These are phyloP conservation scores for Dinocampus coccinellae DNA, from an alignment of 2,888 invertebrate genomes.

Conservation along the genomic window DNA sequence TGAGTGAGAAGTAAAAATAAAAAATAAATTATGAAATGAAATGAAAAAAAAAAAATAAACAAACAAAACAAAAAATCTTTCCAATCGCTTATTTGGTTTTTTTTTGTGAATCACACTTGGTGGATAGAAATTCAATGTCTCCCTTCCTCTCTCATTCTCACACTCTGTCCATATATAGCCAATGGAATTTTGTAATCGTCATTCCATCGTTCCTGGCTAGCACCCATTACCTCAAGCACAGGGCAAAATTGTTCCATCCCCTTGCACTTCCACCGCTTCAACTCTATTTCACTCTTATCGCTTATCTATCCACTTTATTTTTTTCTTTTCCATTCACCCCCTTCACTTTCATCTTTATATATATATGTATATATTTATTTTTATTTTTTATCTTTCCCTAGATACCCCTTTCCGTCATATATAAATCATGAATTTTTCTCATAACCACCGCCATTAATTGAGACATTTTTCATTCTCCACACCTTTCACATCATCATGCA, in stretches of 20 bases:
- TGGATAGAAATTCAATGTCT: conserved; percentile 16
- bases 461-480: conserved; percentile 48
- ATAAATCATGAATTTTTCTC: conserved; percentile 54
- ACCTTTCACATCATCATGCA: conserved; percentile 8
- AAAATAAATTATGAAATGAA: too few relatives aligned
- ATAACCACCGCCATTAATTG: conserved; percentile 53
- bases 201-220: conserved; percentile 54
- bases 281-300: conserved; percentile 11
- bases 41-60: too few relatives aligned
- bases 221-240: conserved; percentile 36
- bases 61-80: conserved; percentile 5
- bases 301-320: conserved; percentile 19
- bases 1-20: too few relatives aligned
- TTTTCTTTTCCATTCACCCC: conserved; percentile 7
- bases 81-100: conserved; percentile 17
- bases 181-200: conserved; percentile 65
- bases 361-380: not conserved
- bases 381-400: not conserved
- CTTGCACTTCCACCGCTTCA: not conserved
- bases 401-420: not conserved
- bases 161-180: conserved; percentile 34
- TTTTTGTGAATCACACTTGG: conserved; percentile 26
- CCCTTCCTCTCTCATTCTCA: too few relatives aligned
- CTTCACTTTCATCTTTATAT: too few relatives aligned
- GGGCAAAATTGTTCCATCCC: conserved; percentile 19